Conservation (phyloP, 2,113 vertebrate genomes). For the Ursus arctos region DNA sequence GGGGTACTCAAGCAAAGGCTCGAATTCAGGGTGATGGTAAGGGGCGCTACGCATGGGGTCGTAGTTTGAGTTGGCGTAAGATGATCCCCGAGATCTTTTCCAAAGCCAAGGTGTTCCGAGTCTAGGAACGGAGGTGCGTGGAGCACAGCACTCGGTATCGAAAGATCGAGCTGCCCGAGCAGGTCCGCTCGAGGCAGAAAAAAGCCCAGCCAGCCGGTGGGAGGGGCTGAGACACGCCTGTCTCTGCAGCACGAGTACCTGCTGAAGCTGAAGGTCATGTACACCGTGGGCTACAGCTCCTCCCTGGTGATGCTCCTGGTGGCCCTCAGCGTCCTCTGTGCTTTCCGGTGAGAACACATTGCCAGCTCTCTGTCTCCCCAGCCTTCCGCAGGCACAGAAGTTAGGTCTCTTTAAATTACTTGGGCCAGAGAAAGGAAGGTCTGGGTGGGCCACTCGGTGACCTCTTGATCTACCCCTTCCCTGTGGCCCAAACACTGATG, state of each 20-base stretch:
- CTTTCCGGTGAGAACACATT: conserved; percentile 91
- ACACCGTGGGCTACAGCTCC: conserved; percentile 93
- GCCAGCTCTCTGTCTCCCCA: not conserved
- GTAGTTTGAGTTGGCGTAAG: not conserved
- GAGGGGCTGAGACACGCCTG: conserved; percentile 49
- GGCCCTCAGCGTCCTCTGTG: conserved; percentile 91
- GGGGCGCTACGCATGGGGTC: too few relatives aligned
- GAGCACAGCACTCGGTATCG: not conserved
- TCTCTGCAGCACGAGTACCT: conserved; percentile 90
- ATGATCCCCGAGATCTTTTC: not conserved
- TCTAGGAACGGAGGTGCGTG: not conserved
- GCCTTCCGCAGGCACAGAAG: not conserved
- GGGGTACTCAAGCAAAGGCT: not conserved
- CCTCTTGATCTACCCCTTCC: not conserved
- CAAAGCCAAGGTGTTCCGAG: not conserved
- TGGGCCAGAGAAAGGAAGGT: not conserved
- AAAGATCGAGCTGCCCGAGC: not conserved
- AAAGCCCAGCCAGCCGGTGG: rapidly evolving
- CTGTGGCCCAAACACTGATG: not conserved
- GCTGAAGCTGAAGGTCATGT: conserved; percentile 95
- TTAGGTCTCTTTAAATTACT: not conserved
- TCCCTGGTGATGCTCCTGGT: conserved; percentile 92
- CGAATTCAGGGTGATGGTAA: not conserved
- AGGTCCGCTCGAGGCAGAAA: not conserved
- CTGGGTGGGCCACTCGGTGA: not conserved